A percentile compares a stretch with the other conserved stretches of the same genome.
Evolutionary conservation across 2,888 invertebrate species (phyloP).

Genomic region (Ennomos fuscantarius): DNA sequence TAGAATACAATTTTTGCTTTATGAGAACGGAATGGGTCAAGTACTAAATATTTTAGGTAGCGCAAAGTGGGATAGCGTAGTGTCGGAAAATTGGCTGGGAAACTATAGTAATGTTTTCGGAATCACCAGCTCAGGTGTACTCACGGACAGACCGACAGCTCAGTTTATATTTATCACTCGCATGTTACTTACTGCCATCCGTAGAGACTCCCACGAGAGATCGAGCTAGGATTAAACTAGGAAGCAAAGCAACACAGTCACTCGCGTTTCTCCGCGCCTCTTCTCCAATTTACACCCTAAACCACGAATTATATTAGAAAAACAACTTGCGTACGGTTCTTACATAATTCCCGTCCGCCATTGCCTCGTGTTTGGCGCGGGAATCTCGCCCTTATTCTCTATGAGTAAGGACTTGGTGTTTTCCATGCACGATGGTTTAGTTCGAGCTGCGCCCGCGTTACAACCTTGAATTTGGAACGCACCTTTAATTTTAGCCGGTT

Average conservation of each 20-base stretch:
- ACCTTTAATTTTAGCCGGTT: constrained; percentile 85
- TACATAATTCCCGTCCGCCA: constrained; percentile 80
- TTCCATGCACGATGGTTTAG: constrained; percentile 75
- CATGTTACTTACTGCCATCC: constrained; percentile 69
- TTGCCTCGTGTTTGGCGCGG: constrained; percentile 62
- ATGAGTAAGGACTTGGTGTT: constrained; percentile 32
- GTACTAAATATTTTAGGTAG: constrained; percentile 6
- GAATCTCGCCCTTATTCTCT: constrained; percentile 64
- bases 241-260: constrained; percentile 37
- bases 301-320: constrained; percentile 46
- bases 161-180: constrained; percentile 70
- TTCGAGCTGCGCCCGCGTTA: constrained; percentile 80
- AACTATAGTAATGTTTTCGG: constrained; percentile 29
- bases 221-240: neutral
- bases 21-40: constrained; percentile 9
- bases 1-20: neutral
- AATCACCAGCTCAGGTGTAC: constrained; percentile 26
- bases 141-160: constrained; percentile 46
- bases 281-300: constrained; percentile 51
- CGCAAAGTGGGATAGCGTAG: constrained; percentile 3
- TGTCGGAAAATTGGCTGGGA: constrained; percentile 22
- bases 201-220: constrained; percentile 51
- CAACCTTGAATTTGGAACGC: constrained; percentile 83
- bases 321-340: constrained; percentile 70
- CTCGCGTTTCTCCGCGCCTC: constrained; percentile 19